Conservation (phyloP, 37 sponge, comb jelly and placozoan species). For the Crambe crambe region DNA sequence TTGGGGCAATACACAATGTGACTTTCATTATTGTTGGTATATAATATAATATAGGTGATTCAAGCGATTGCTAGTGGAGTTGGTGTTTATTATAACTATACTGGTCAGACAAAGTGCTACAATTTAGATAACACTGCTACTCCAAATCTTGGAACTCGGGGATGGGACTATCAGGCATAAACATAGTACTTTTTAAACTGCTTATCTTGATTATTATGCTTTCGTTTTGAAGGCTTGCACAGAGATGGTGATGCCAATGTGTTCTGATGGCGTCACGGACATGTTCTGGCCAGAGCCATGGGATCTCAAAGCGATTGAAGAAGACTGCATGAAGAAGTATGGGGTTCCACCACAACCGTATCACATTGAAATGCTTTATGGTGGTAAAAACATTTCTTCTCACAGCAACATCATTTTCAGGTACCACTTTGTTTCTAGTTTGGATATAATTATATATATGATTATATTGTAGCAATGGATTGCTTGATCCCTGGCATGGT, state of each 20-base stretch:
- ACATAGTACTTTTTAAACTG: not conserved
- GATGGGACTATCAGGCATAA: conserved; percentile 74
- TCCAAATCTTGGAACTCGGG: conserved; percentile 40
- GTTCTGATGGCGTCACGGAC: conserved; percentile 71
- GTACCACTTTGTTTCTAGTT: conserved; percentile 23
- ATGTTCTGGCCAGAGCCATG: conserved; percentile 73
- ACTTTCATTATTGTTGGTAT: not conserved
- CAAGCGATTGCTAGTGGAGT: conserved; percentile 51
- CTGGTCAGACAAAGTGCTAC: conserved; percentile 52
- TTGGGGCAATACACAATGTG: not conserved
- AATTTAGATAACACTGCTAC: conserved; percentile 38
- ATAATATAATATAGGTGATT: not conserved
- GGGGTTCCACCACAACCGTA: conserved; percentile 50
- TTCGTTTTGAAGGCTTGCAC: conserved; percentile 73
- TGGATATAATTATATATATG: not conserved
- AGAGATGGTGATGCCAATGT: conserved; percentile 96
- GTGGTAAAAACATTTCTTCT: conserved; percentile 63
- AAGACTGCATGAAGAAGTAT: conserved; percentile 39
- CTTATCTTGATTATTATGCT: not conserved
- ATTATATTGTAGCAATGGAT: conserved; percentile 76
- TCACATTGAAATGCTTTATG: conserved; percentile 40
- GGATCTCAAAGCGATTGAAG: conserved; percentile 42
- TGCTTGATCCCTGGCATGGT: conserved; percentile 92
- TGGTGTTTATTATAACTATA: conserved; percentile 83
- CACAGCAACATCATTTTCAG: conserved; percentile 89